Evolutionary conservation across 2,888 invertebrate genomes (phyloP).

Genomic region (Parnassius apollo): DNA sequence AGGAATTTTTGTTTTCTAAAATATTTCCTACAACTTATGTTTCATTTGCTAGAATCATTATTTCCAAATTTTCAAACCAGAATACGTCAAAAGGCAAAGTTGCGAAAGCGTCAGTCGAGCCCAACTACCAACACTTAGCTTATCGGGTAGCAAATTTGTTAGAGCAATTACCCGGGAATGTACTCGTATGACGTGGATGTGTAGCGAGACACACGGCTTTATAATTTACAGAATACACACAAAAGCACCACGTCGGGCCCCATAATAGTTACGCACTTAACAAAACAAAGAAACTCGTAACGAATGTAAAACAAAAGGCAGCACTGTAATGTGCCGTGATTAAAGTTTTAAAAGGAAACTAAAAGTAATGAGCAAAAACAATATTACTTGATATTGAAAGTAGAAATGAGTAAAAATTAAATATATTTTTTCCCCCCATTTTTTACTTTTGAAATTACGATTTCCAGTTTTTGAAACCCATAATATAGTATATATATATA

Average conservation of each 20-base stretch:
- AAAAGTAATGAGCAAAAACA: slow-evolving; percentile 24
- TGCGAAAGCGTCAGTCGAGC: slow-evolving; percentile 22
- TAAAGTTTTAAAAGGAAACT: slow-evolving; percentile 22
- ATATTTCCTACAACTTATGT: no score
- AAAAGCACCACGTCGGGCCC: slow-evolving; percentile 17
- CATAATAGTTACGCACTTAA: slow-evolving; percentile 23
- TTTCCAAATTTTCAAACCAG: slow-evolving; percentile 3
- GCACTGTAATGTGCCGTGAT: slow-evolving; percentile 15
- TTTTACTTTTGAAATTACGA: slow-evolving; percentile 4
- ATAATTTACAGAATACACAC: slow-evolving; percentile 6
- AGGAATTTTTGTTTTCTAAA: no score
- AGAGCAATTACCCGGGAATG: slow-evolving; percentile 56
- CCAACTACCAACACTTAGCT: slow-evolving; percentile 30
- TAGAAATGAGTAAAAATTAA: slow-evolving; percentile 18
- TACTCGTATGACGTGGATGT: slow-evolving; percentile 34
- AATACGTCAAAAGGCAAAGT: slow-evolving; percentile 22
- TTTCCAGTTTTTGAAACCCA: neutral
- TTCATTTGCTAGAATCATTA: neutral
- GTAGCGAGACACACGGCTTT: slow-evolving; percentile 34
- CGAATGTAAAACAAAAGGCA: slow-evolving; percentile 22
- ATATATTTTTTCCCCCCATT: slow-evolving; percentile 3
- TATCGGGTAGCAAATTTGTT: slow-evolving; percentile 52
- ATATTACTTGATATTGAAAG: slow-evolving; percentile 21
- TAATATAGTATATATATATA: no score
- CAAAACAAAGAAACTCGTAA: slow-evolving; percentile 22